Evolutionary conservation across 1,140 invertebrate species (phyloP).

Genomic region (Drosophila watanabei): DNA sequence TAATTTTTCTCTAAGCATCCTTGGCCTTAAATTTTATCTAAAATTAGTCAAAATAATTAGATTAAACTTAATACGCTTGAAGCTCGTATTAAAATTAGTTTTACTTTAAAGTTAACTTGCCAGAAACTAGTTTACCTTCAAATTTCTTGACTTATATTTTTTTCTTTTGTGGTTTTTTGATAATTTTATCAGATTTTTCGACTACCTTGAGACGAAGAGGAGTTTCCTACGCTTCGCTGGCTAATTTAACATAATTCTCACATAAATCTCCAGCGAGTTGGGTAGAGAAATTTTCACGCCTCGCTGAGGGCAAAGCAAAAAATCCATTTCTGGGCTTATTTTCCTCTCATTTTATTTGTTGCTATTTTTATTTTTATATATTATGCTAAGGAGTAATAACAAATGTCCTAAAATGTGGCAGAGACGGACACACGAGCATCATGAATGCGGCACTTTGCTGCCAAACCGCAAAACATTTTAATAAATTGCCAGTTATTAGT

Average conservation of each 20-base stretch:
- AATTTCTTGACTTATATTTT: slow-evolving; percentile 21
- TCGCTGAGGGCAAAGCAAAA: slow-evolving; percentile 52
- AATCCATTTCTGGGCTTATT: slow-evolving; percentile 24
- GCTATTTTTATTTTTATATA: slow-evolving; percentile 21
- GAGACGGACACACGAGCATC: slow-evolving; percentile 15
- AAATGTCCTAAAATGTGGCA: slow-evolving; percentile 53
- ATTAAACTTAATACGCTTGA: slow-evolving; percentile 1
- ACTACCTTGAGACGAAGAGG: not conserved
- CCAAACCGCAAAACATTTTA: slow-evolving; percentile 77
- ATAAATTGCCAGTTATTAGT: slow-evolving; percentile 82
- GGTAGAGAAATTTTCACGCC: slow-evolving; percentile 81
- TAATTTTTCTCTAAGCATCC: not conserved
- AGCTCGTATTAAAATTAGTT: slow-evolving; percentile 11
- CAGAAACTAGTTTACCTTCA: slow-evolving; percentile 32
- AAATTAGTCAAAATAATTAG: not conserved
- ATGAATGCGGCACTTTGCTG: slow-evolving; percentile 23
- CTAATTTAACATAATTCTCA: slow-evolving; percentile 82
- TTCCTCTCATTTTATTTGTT: slow-evolving; percentile 45
- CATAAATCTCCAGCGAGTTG: slow-evolving; percentile 76
- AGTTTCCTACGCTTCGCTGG: slow-evolving; percentile 57
- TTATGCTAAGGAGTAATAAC: slow-evolving; percentile 25
- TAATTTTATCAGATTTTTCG: slow-evolving; percentile 48
- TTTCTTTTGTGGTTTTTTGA: slow-evolving; percentile 29
- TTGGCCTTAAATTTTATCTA: not conserved
- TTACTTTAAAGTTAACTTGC: slow-evolving; percentile 2